phyloP scores from a whole-genome alignment of 2,113 vertebrate genomes.

The Rhipidura dahli region DNA sequence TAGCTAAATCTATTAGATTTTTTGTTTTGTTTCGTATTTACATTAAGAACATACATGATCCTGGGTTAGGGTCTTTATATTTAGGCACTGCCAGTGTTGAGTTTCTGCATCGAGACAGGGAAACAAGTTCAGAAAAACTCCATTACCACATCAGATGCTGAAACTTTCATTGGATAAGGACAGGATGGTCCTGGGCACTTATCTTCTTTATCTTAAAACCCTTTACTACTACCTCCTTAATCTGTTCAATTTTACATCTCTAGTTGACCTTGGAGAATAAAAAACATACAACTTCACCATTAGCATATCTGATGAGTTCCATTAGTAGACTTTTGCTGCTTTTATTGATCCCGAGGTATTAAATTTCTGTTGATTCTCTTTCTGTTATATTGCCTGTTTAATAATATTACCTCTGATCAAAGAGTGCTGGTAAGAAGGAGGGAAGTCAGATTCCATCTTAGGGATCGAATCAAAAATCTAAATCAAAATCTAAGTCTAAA shows the following conservation, averaged over 20 bases:
- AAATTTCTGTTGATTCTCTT: not conserved
- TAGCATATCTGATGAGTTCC: not conserved
- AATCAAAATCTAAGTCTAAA: not conserved
- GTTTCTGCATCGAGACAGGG: fast-evolving
- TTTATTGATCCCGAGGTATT: not conserved
- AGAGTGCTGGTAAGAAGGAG: not conserved
- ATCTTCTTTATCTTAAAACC: not conserved
- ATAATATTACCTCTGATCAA: not conserved
- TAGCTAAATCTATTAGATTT: not conserved
- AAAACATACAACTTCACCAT: not conserved
- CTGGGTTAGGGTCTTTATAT: not conserved
- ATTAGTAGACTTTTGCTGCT: not conserved
- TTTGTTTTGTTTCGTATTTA: not conserved
- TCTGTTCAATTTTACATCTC: not conserved
- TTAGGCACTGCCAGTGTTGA: not conserved
- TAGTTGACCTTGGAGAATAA: not conserved
- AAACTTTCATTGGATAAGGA: not conserved
- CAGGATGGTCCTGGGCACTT: not conserved
- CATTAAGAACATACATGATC: not conserved
- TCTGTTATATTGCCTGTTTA: not conserved
- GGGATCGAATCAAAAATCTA: not conserved
- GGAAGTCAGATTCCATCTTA: not conserved
- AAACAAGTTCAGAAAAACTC: not conserved
- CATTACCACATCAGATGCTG: not conserved
- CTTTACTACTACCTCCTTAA: not conserved